A percentile compares a stretch with the other conserved stretches of the same genome.
These are phyloP conservation scores for Melieria picta DNA, from an alignment of 2,888 invertebrate genomes.

Conservation along the genomic window DNA sequence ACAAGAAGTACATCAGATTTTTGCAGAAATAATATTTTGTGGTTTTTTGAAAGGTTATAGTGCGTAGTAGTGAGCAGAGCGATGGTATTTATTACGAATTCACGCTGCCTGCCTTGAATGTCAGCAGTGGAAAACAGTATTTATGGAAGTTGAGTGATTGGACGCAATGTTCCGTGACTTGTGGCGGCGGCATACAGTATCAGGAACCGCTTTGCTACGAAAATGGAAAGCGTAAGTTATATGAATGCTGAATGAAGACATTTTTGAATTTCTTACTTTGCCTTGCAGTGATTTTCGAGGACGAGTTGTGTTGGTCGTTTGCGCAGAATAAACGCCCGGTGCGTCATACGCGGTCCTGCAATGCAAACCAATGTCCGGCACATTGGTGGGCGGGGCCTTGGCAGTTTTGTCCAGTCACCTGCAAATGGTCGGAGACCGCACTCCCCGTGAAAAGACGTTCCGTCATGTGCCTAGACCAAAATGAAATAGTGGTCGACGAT, in stretches of 20 bases:
- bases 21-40: not conserved
- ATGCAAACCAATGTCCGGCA: constrained; percentile 74
- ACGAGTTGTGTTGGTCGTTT: constrained; percentile 71
- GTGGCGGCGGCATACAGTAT: constrained; percentile 79
- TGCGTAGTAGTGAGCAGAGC: constrained; percentile 78
- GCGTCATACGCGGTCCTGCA: constrained; percentile 74
- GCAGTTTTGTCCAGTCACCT: constrained; percentile 82
- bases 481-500: constrained; percentile 81
- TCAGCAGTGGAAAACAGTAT: constrained; percentile 73
- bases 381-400: constrained; percentile 90
- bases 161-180: constrained; percentile 80
- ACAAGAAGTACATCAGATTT: not conserved
- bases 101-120: constrained; percentile 69
- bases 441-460: constrained; percentile 72
- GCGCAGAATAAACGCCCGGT: constrained; percentile 69
- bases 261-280: not conserved
- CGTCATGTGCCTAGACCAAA: constrained; percentile 80
- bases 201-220: constrained; percentile 68
- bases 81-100: constrained; percentile 87
- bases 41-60: constrained; percentile 70
- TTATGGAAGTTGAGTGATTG: constrained; percentile 83
- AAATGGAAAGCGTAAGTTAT: constrained; percentile 66
- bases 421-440: constrained; percentile 65
- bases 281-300: constrained; percentile 70
- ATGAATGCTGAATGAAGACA: not conserved